Evolutionary conservation across 2,888 invertebrate species (phyloP).

Genomic region (Nomada ferruginata): DNA sequence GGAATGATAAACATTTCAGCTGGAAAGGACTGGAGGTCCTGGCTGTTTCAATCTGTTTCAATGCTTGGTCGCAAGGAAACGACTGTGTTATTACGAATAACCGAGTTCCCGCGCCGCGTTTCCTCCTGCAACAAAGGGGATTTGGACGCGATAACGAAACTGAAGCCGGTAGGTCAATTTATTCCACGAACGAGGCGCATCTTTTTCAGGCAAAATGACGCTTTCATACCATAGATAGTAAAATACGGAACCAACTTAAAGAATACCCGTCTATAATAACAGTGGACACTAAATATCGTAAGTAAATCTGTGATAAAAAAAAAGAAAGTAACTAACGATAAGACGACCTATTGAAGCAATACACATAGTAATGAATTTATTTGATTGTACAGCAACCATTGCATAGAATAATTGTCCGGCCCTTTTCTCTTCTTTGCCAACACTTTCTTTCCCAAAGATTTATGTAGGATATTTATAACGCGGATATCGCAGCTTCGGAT

Average conservation of each 20-base stretch:
- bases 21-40: neutral
- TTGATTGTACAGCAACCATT: neutral
- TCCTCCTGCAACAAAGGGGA: slow-evolving; percentile 38
- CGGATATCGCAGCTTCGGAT: slow-evolving; percentile 48
- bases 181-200: slow-evolving; percentile 18
- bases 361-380: neutral
- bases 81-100: slow-evolving; percentile 30
- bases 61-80: slow-evolving; percentile 12
- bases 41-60: slow-evolving; percentile 46
- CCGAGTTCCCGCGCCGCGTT: slow-evolving; percentile 26
- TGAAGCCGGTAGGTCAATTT: slow-evolving; percentile 22
- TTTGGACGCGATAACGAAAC: slow-evolving; percentile 46
- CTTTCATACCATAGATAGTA: slow-evolving; percentile 44
- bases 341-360: neutral
- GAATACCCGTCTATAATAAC: neutral
- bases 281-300: neutral
- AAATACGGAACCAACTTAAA: slow-evolving; percentile 15
- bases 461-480: slow-evolving; percentile 36
- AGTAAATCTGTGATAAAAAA: no score
- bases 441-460: slow-evolving; percentile 34
- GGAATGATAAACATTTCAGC: neutral
- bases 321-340: no score
- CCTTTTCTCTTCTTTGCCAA: neutral
- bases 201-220: slow-evolving; percentile 36
- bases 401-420: neutral